Evolutionary conservation across 2,113 vertebrate genomes (phyloP), one percentile per base, ranked within the genome.

Genomic region (Phodopus roborovskii): DNA sequence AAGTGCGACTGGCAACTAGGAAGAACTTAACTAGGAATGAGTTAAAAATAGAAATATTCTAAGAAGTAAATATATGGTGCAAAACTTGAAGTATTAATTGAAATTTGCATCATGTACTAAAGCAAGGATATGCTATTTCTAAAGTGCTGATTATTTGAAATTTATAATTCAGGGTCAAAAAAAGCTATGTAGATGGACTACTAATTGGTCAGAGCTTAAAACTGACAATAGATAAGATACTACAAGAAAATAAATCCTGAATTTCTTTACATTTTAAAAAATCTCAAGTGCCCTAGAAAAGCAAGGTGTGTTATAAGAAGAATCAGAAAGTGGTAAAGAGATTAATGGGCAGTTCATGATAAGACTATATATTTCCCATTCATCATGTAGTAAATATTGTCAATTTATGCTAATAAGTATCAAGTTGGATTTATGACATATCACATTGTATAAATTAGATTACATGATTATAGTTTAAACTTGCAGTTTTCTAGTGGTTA

Each of bases 191-290:
- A 82, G 30, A 30, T 85, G 39, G 45, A 90, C 50, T 95, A 74
- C 48, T 62, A 93, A 94, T 84, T 66, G 91, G 66, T 75, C 86
- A 95, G 77, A 81, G 11, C 70, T 97, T 62, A 90, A 94, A 91
- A 90, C 60, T 16, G 78, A 58, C 85, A 86, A 26, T 50, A 74
- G n/a, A 62, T 75, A 94, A 92, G 70, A 62, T 78, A 33, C 50
- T 77, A 74, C 39, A 94, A 62, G 77, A 91, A 92, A 94, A 97
- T 92, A 24, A 90, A 53, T 94, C 84, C 22, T 62, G 75, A 4
- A 73, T 90, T 39, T 62, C 70, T 94, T 93, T 96, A 68, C 78
- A 97, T 96, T 96, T 97, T 93, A 95, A 92, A 39, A 91, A 81
- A 94, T 88, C 26, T 91, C 73, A 7, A 82, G 9, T 75, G 56